Conservation (phyloP, 2,113 vertebrate species). For the Siphamia tubifer region DNA sequence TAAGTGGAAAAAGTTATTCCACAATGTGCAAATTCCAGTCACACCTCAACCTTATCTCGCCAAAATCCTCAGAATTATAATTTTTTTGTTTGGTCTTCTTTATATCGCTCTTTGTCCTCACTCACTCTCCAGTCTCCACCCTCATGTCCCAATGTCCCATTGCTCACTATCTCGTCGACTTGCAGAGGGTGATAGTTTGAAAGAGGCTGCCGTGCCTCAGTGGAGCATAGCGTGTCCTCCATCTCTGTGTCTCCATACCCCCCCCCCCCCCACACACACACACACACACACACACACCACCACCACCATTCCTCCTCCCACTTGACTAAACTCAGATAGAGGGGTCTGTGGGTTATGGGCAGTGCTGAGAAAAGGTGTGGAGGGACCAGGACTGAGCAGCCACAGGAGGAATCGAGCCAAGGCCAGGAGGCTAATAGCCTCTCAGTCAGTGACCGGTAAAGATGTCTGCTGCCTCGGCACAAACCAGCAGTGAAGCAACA, state of each 20-base stretch:
- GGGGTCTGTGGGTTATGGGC: conserved; percentile 12
- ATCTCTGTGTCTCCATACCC: background rate
- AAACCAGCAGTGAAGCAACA: conserved; percentile 36
- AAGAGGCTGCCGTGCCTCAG: conserved; percentile 35
- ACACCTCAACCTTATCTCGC: conserved; percentile 17
- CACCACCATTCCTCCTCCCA: background rate
- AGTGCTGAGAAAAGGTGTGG: conserved; percentile 1
- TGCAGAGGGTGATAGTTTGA: conserved; percentile 19
- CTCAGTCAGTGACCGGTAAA: conserved; percentile 58
- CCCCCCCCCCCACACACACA: conserved; percentile 8
- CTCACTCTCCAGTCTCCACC: background rate
- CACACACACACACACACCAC: too few species aligned
- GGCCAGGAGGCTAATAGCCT: conserved; percentile 59
- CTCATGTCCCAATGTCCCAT: background rate
- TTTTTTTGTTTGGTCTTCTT: conserved; percentile 38
- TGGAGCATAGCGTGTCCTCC: conserved; percentile 27
- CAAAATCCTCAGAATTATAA: conserved; percentile 17
- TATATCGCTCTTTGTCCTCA: conserved; percentile 4
- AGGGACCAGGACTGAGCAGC: conserved; percentile 23
- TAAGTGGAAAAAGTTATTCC: background rate
- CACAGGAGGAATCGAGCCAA: conserved; percentile 13
- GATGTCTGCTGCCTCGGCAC: conserved; percentile 34
- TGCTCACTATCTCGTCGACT: conserved; percentile 27
- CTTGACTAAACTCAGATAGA: conserved; percentile 46
- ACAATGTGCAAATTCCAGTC: background rate